Evolutionary conservation across 2,113 vertebrate species (phyloP).

Genomic region (Nycticorax nycticorax): DNA sequence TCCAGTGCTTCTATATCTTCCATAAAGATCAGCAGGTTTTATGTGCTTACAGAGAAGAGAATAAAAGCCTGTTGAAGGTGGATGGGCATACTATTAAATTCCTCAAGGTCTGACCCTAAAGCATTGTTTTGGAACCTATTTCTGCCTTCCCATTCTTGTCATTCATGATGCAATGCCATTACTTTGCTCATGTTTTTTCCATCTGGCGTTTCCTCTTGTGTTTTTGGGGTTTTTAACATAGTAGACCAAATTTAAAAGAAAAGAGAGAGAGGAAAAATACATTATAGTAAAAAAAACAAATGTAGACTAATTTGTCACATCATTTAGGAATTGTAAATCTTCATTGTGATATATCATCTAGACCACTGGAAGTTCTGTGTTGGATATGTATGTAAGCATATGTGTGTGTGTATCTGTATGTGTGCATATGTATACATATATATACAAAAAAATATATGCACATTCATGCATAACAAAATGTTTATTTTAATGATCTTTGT

Average conservation of each 20-base stretch:
- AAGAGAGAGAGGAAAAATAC: neutral
- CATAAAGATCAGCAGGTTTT: neutral
- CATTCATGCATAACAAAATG: neutral
- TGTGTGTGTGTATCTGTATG: neutral
- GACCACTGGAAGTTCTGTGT: neutral
- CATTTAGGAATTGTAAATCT: neutral
- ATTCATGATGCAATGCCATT: neutral
- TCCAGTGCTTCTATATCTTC: neutral
- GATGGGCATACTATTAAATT: neutral
- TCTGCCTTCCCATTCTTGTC: constrained; percentile 20
- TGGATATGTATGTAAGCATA: neutral
- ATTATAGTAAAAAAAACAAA: neutral
- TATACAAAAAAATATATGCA: neutral
- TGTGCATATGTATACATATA: neutral
- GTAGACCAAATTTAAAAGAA: neutral
- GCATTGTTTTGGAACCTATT: neutral
- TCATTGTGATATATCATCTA: neutral
- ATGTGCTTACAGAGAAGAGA: neutral
- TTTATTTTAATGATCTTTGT: neutral
- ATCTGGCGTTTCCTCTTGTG: constrained; percentile 17
- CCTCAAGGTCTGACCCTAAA: neutral
- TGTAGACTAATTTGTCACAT: neutral
- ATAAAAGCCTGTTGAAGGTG: neutral
- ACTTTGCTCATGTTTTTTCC: neutral
- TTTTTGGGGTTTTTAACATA: constrained; percentile 35